Evolutionary conservation across 2,113 vertebrate species (phyloP).

Genomic region (Craseonycteris thonglongyai): DNA sequence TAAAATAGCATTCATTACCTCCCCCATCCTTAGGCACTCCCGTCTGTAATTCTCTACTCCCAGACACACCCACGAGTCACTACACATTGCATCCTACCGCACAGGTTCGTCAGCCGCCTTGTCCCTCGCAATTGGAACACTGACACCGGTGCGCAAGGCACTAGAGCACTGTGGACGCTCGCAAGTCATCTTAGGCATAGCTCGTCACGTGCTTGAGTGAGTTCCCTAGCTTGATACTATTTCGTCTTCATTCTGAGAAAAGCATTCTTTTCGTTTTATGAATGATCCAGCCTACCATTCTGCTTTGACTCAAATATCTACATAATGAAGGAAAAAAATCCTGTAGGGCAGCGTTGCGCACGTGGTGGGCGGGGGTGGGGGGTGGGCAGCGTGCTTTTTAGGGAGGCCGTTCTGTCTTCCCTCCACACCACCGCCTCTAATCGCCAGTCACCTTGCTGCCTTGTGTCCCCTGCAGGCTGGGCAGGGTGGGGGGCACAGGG

Average conservation of each 20-base stretch:
- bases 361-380: no score
- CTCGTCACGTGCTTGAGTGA: background rate
- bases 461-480: background rate
- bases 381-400: no score
- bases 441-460: background rate
- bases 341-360: accelerated
- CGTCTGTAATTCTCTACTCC: background rate
- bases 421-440: background rate
- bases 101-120: background rate
- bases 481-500: background rate
- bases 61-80: background rate
- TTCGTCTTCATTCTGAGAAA: background rate
- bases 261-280: background rate
- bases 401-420: background rate
- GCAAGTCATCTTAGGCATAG: background rate
- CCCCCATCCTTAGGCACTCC: background rate
- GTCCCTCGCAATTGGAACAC: background rate
- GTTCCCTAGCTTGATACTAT: background rate
- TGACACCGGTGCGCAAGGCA: background rate
- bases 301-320: background rate
- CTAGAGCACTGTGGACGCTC: background rate
- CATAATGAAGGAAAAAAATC: background rate
- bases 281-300: background rate
- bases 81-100: background rate
- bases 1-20: background rate